Evolutionary conservation across 2,113 vertebrate genomes (phyloP).

Genomic region (Tonatia bakeri): DNA sequence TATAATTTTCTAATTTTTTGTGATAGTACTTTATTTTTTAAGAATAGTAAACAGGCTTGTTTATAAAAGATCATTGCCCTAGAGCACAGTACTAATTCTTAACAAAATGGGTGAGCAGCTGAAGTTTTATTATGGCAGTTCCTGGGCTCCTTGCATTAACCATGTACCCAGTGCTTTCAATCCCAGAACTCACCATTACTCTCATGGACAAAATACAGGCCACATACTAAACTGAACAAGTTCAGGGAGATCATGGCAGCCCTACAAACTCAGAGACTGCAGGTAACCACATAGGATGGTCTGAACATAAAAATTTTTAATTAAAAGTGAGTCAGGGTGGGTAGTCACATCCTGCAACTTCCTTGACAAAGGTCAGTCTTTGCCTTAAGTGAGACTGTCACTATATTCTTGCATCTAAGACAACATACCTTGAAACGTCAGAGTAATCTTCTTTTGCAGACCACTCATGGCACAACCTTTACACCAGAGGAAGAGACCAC

Average conservation of each 20-base stretch:
- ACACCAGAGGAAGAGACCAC: neutral
- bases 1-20: neutral
- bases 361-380: neutral
- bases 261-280: neutral
- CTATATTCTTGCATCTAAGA: neutral
- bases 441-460: neutral
- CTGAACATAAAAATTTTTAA: neutral
- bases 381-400: neutral
- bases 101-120: neutral
- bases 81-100: neutral
- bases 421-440: neutral
- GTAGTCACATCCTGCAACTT: neutral
- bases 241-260: neutral
- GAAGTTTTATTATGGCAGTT: neutral
- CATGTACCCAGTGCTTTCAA: neutral
- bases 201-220: neutral
- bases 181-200: neutral
- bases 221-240: neutral
- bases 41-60: neutral
- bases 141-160: neutral
- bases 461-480: neutral
- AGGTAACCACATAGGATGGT: neutral
- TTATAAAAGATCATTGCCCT: neutral
- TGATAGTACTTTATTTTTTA: neutral
- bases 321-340: neutral